Evolutionary conservation across 2,888 invertebrate genomes (phyloP).

Genomic region (Synanthedon formicaeformis): DNA sequence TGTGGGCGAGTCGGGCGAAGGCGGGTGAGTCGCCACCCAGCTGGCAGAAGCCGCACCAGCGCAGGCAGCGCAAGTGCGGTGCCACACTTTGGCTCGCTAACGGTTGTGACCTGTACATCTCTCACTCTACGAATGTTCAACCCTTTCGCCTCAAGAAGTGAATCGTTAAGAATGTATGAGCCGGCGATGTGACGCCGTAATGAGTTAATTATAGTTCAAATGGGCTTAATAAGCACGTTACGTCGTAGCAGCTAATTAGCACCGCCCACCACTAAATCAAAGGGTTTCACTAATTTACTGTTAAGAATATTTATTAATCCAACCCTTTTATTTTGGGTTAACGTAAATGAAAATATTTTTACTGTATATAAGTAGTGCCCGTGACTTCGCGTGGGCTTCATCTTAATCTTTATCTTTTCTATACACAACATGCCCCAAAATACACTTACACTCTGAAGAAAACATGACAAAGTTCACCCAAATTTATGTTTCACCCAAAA

Average conservation of each 20-base stretch:
- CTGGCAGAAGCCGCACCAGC: conserved; percentile 23
- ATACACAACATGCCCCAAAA: too few species aligned
- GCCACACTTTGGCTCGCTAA: conserved; percentile 10
- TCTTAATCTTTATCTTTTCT: too few species aligned
- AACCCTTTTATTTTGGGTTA: too few species aligned
- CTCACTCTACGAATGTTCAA: not conserved
- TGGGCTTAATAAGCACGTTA: conserved; percentile 1
- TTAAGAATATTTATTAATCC: too few species aligned
- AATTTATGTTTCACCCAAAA: too few species aligned
- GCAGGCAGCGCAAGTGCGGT: conserved; percentile 22
- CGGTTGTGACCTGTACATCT: conserved; percentile 8
- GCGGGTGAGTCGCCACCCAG: conserved; percentile 1
- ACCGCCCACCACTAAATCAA: not conserved
- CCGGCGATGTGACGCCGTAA: not conserved
- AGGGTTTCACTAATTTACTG: too few species aligned
- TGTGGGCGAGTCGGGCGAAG: conserved; percentile 7
- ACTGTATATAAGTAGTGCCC: not conserved
- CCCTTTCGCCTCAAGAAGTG: not conserved
- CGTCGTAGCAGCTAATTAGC: not conserved
- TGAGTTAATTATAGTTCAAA: conserved; percentile 3
- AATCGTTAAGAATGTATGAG: not conserved
- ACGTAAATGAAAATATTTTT: too few species aligned
- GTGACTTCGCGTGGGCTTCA: too few species aligned
- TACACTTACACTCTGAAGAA: too few species aligned
- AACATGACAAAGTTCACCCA: too few species aligned